Conservation (phyloP, 2,888 invertebrate species). For the Dryobota labecula region DNA sequence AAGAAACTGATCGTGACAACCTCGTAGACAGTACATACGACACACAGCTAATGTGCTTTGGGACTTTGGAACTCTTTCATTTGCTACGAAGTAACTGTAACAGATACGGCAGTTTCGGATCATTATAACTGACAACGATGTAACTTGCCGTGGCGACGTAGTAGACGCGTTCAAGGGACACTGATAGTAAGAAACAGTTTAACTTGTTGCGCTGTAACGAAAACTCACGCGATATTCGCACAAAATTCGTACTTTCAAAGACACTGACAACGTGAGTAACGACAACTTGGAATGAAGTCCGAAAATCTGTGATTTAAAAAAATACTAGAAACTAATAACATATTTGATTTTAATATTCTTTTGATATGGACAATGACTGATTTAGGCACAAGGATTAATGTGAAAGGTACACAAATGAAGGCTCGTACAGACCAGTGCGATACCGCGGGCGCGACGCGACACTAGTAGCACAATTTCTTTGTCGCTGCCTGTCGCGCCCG, state of each 20-base stretch:
- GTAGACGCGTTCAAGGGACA: background rate
- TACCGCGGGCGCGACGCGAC: no score
- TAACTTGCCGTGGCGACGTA: background rate
- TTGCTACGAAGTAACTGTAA: background rate
- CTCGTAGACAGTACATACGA: background rate
- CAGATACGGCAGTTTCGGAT: background rate
- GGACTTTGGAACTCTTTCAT: background rate
- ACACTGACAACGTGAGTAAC: background rate
- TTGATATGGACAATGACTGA: background rate
- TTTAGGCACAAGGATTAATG: background rate
- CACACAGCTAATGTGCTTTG: background rate
- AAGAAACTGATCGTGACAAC: background rate
- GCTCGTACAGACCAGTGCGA: no score
- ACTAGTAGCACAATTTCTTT: no score
- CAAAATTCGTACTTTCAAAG: background rate
- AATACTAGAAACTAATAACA: background rate
- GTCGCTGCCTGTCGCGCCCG: no score
- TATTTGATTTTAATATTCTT: background rate
- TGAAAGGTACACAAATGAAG: background rate
- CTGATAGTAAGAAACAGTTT: background rate
- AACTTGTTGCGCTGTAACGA: background rate
- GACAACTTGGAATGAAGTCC: background rate
- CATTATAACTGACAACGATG: background rate
- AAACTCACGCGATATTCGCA: background rate
- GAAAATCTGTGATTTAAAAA: background rate